phyloP scores from a whole-genome alignment of 2,888 invertebrate species.

The Gisinianus flammeolus region DNA sequence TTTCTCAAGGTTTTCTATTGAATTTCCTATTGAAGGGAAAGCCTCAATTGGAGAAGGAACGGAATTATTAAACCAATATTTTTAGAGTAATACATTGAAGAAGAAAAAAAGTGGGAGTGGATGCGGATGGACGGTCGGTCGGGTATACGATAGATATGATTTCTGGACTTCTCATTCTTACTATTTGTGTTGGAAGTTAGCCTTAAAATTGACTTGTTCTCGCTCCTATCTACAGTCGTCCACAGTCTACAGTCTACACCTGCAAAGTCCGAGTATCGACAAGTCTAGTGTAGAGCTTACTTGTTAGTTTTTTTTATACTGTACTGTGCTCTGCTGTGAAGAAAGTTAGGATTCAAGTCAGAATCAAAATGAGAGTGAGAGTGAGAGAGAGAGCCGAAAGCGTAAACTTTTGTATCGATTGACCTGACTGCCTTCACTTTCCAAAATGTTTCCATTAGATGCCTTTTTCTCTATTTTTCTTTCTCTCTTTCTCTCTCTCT shows the following conservation, averaged over 20 bases:
- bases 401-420: neutral
- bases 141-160: neutral
- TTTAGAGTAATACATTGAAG: no score
- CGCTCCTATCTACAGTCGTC: neutral
- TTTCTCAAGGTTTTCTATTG: no score
- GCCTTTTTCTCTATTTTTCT: neutral
- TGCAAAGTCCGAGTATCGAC: no score
- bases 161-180: neutral
- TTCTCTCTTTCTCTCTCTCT: neutral
- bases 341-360: no score
- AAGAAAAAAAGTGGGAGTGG: neutral
- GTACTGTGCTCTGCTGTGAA: no score
- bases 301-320: no score
- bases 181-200: no score
- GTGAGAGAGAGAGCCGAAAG: neutral
- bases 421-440: neutral
- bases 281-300: no score
- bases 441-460: conserved; percentile 1
- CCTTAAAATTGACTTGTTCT: neutral
- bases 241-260: no score
- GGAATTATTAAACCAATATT: no score
- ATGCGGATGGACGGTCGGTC: neutral
- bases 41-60: neutral
- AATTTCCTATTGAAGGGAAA: neutral
- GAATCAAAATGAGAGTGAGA: neutral